A percentile compares a stretch with the other conserved stretches of the same genome.
phyloP scores from a whole-genome alignment of 2,888 invertebrate species.

The Hetaerina titia region DNA sequence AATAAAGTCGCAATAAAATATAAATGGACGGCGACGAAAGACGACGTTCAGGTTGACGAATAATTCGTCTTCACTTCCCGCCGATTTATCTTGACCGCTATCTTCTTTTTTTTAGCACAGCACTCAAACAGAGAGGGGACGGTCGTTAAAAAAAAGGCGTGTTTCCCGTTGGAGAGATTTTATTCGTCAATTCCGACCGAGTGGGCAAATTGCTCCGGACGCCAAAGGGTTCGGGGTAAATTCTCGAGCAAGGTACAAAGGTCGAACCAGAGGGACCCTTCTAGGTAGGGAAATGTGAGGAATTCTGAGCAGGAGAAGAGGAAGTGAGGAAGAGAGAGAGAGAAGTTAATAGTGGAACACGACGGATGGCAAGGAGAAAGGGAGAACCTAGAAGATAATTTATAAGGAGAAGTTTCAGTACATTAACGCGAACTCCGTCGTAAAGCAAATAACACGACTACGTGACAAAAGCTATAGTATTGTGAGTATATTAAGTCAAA shows the following conservation, averaged over 20 bases:
- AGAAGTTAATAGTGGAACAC: not conserved
- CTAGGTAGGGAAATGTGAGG: not conserved
- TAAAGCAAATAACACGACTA: not conserved
- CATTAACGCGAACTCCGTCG: not conserved
- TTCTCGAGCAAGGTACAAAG: conserved; percentile 20
- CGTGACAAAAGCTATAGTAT: not conserved
- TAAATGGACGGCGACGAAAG: not conserved
- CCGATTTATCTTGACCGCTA: not conserved
- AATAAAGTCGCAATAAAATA: not conserved
- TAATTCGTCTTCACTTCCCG: not conserved
- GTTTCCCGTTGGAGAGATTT: not conserved
- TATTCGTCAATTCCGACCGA: conserved; percentile 29
- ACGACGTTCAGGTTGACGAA: not conserved
- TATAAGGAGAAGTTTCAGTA: not conserved
- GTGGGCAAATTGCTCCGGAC: conserved; percentile 36
- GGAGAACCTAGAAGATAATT: not conserved
- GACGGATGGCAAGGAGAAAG: not conserved
- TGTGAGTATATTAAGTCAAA: not conserved
- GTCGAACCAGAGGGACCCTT: not conserved
- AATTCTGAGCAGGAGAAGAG: not conserved
- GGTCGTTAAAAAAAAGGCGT: conserved; percentile 14
- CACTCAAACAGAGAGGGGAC: not conserved
- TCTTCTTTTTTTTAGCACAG: not conserved
- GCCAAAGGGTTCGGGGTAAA: conserved; percentile 19
- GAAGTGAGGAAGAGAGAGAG: not conserved